Conservation (phyloP, 2,888 invertebrate species). For the Petrolisthes manimaculis region DNA sequence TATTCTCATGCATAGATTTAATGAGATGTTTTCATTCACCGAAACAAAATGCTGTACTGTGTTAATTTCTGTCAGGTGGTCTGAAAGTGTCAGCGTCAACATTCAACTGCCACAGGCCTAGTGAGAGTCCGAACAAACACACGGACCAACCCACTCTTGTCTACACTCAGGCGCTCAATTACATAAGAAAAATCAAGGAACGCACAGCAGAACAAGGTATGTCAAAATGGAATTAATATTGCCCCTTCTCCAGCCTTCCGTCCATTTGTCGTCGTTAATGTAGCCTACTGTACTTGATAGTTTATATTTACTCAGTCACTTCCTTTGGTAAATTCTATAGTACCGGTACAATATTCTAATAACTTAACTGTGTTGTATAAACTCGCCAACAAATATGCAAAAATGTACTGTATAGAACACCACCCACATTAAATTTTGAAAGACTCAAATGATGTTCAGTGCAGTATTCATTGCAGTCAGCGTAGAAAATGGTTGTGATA, state of each 20-base stretch:
- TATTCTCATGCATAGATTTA: background rate
- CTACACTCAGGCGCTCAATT: slow-evolving; percentile 64
- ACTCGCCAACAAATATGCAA: too few species aligned
- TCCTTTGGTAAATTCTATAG: background rate
- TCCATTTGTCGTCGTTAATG: background rate
- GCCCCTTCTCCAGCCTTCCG: background rate
- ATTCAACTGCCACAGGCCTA: slow-evolving; percentile 28
- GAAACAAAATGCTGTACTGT: background rate
- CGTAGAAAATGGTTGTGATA: too few species aligned
- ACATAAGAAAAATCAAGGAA: slow-evolving; percentile 63
- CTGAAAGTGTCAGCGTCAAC: slow-evolving; percentile 24
- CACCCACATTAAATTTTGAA: too few species aligned
- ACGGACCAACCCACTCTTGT: slow-evolving; percentile 60
- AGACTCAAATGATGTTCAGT: too few species aligned
- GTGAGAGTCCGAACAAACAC: slow-evolving; percentile 18
- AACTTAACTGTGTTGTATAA: too few species aligned
- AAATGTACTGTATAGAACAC: too few species aligned
- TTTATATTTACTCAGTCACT: background rate
- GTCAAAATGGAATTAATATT: background rate
- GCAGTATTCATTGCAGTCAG: too few species aligned
- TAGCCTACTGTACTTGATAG: background rate
- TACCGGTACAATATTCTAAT: background rate
- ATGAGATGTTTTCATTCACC: background rate
- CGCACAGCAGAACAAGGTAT: slow-evolving; percentile 61
- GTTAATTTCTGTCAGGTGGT: slow-evolving; percentile 20